Percentiles rank a stretch among this genome's conserved stretches.
phyloP scores from a whole-genome alignment of 2,113 vertebrate species.

The Thamnophis sirtalis region DNA sequence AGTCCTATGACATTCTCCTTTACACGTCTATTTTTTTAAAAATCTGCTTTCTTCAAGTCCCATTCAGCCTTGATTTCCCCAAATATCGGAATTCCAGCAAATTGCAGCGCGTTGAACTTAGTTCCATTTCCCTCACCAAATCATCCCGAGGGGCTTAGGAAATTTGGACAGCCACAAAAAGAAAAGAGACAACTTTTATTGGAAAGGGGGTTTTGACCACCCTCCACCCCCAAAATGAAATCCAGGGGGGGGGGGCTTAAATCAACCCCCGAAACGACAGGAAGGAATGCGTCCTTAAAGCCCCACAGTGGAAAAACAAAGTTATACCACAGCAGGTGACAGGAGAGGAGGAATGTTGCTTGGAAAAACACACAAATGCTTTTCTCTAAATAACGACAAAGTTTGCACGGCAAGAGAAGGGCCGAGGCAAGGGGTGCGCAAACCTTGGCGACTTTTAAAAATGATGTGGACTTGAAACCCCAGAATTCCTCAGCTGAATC shows the following conservation, averaged over 20 bases:
- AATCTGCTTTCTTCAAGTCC: neutral
- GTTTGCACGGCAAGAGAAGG: neutral
- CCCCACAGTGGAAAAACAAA: neutral
- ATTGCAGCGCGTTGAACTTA: neutral
- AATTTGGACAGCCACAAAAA: neutral
- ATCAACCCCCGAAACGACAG: neutral
- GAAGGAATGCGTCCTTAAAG: too few species aligned
- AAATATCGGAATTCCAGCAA: neutral
- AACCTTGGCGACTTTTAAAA: neutral
- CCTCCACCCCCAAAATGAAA: too few species aligned
- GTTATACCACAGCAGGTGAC: neutral
- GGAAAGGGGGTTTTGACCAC: neutral
- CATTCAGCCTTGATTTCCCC: neutral
- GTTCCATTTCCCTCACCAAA: neutral
- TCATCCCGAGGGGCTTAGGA: neutral
- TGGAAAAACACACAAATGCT: neutral
- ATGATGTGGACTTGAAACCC: neutral
- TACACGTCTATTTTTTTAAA: neutral
- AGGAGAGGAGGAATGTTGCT: neutral
- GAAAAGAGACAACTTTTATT: neutral
- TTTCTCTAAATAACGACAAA: neutral
- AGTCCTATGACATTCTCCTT: neutral
- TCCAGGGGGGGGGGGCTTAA: neutral
- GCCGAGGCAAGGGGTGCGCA: too few species aligned
- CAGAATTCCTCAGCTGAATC: too few species aligned